A percentile compares a stretch with the other conserved stretches of the same genome.
Evolutionary conservation across 2,113 vertebrate genomes (phyloP).

Genomic region (Oplegnathus fasciatus): DNA sequence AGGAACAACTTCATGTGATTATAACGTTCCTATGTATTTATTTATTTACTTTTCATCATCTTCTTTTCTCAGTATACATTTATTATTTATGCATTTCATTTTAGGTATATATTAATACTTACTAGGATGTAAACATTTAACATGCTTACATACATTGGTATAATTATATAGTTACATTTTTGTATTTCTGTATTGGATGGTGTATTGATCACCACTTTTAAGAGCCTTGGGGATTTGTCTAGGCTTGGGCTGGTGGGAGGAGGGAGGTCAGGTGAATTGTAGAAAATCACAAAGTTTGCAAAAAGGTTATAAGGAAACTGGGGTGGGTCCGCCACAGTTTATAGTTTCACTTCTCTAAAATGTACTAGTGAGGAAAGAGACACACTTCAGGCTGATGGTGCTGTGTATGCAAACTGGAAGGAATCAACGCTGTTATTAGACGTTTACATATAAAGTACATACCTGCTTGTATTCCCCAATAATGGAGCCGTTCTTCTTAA

Average conservation of each 20-base stretch:
- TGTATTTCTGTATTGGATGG: neutral
- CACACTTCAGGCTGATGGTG: neutral
- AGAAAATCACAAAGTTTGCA: neutral
- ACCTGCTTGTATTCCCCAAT: conserved; percentile 99
- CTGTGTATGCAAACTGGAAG: neutral
- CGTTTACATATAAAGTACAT: conserved; percentile 24
- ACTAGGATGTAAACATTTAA: neutral
- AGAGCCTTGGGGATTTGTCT: neutral
- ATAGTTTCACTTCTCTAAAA: conserved; percentile 31
- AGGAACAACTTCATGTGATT: neutral
- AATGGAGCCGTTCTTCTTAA: conserved; percentile 98
- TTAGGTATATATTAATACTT: neutral
- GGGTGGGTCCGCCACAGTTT: neutral
- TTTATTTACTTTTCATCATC: neutral
- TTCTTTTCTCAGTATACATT: neutral
- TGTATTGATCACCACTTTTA: neutral
- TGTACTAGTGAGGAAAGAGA: neutral
- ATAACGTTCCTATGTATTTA: neutral
- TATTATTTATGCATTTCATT: neutral
- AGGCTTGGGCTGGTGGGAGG: neutral
- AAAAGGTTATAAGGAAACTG: neutral
- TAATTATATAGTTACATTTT: neutral
- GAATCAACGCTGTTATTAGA: neutral
- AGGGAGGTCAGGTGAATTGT: neutral
- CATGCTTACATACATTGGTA: neutral